These are phyloP conservation scores for Trachymyrmex cornetzi DNA, from an alignment of 1,140 invertebrate genomes.

Conservation along the genomic window DNA sequence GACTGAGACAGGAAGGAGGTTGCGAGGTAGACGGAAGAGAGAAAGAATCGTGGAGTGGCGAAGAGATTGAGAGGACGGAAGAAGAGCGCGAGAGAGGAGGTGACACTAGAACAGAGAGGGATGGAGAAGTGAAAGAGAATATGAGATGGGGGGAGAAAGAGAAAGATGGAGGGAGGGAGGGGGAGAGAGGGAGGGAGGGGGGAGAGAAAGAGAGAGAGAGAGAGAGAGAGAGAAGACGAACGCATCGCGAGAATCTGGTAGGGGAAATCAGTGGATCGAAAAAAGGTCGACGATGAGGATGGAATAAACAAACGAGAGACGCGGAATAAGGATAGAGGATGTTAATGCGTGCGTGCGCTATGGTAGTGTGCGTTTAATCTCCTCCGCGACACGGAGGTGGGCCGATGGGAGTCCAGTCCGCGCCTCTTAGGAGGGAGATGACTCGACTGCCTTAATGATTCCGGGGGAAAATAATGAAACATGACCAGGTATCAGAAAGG, in stretches of 20 bases:
- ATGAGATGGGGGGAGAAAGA: not conserved
- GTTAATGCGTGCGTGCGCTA: constrained; percentile 52
- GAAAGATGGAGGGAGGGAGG: not conserved
- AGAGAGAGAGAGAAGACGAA: constrained; percentile 28
- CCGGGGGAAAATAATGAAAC: constrained; percentile 84
- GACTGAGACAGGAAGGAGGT: constrained; percentile 49
- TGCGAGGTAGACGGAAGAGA: constrained; percentile 71
- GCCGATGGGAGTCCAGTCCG: constrained; percentile 70
- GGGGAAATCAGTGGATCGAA: constrained; percentile 58
- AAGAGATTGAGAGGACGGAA: constrained; percentile 43
- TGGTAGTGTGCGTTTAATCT: constrained; percentile 74
- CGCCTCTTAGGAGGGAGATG: constrained; percentile 77
- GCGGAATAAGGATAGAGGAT: constrained; percentile 31
- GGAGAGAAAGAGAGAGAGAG: constrained; percentile 5
- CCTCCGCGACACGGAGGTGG: constrained; percentile 64
- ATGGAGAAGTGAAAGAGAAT: constrained; percentile 22
- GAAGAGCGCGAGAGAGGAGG: constrained; percentile 42
- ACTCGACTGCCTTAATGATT: constrained; percentile 82
- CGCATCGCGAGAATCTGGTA: constrained; percentile 42
- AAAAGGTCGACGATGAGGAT: constrained; percentile 53
- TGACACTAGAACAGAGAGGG: constrained; percentile 20
- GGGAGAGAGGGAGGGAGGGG: constrained; percentile 11
- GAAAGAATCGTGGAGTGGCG: constrained; percentile 65
- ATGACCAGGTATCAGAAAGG: constrained; percentile 80
- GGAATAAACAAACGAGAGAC: constrained; percentile 34